phyloP scores from a whole-genome alignment of 2,797 vertebrate species.

The Chelmon rostratus region DNA sequence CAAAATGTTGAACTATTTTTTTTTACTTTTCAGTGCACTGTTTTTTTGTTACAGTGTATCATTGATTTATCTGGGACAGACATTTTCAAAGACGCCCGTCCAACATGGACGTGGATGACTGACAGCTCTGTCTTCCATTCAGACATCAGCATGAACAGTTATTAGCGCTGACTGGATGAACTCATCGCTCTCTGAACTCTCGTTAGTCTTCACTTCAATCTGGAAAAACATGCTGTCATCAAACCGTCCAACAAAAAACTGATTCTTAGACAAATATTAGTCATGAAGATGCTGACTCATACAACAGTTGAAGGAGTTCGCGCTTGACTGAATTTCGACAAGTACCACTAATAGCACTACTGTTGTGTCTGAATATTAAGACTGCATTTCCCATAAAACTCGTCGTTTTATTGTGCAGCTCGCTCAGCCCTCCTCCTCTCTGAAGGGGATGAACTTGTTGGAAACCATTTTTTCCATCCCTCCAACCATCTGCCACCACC shows the following conservation, averaged over 20 bases:
- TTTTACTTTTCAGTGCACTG: too few relatives aligned
- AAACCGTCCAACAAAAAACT: neutral
- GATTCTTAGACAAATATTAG: neutral
- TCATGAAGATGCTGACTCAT: neutral
- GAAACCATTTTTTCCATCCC: constrained; percentile 11
- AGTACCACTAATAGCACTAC: neutral
- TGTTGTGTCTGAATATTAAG: neutral
- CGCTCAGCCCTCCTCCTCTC: constrained; percentile 20
- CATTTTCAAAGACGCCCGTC: too few relatives aligned
- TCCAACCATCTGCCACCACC: constrained; percentile 51
- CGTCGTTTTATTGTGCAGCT: neutral
- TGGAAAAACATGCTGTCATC: neutral
- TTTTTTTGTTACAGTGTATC: too few relatives aligned
- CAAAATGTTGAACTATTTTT: too few relatives aligned
- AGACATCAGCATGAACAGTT: neutral
- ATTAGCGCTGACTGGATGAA: neutral
- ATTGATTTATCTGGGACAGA: too few relatives aligned
- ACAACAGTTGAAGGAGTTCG: neutral
- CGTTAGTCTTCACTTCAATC: neutral
- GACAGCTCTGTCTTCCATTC: neutral
- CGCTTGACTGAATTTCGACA: neutral
- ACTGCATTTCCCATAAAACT: constrained; percentile 2
- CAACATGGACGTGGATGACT: too few relatives aligned
- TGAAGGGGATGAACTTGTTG: constrained; percentile 29
- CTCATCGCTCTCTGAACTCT: neutral